phyloP scores from a whole-genome alignment of 2,797 vertebrate genomes.

The Falco peregrinus region DNA sequence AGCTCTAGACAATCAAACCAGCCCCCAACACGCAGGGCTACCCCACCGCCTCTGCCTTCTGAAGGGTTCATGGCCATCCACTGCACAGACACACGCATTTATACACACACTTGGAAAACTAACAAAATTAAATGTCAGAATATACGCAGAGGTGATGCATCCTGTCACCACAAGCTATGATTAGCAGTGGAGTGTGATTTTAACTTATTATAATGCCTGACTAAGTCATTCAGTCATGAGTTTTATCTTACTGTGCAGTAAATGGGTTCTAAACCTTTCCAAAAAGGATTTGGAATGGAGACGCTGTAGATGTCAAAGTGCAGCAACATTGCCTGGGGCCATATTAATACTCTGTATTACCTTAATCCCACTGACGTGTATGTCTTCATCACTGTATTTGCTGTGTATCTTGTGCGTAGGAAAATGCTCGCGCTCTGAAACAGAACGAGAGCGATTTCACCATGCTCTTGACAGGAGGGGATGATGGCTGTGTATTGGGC shows the following conservation, averaged over 20 bases:
- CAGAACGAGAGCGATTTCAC: not conserved
- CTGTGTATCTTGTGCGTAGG: not conserved
- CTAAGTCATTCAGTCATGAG: not conserved
- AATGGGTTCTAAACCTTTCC: not conserved
- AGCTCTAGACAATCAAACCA: not conserved
- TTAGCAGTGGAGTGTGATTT: not conserved
- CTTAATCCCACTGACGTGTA: not conserved
- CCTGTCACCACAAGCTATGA: not conserved
- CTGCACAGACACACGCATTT: rapidly evolving
- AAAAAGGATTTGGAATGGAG: conserved; percentile 19
- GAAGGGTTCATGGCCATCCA: not conserved
- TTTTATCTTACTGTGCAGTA: not conserved
- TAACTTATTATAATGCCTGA: not conserved
- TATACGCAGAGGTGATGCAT: not conserved
- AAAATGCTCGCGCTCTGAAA: not conserved
- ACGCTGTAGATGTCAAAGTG: not conserved
- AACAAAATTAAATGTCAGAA: not conserved
- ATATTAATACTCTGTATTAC: not conserved
- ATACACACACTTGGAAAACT: not conserved
- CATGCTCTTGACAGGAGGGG: not conserved
- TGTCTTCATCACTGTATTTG: not conserved
- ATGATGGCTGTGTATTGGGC: not conserved
- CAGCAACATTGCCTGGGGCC: conserved; percentile 3
- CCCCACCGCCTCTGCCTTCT: not conserved
- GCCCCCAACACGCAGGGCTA: not conserved